These are phyloP conservation scores for Drosophila suzukii DNA, from an alignment of 1,140 invertebrate genomes.

Conservation along the genomic window DNA sequence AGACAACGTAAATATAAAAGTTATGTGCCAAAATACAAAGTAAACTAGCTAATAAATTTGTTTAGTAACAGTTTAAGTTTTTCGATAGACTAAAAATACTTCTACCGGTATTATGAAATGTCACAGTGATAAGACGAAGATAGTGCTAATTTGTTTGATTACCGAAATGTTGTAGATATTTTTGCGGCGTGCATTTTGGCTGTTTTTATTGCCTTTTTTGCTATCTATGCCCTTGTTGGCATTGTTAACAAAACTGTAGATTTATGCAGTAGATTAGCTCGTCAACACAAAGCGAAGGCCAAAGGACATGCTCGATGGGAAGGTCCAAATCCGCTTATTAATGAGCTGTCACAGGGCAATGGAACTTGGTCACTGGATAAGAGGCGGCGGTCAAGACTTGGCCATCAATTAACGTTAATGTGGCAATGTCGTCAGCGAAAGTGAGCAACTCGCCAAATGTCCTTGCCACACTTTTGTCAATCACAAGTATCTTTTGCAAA, in stretches of 20 bases:
- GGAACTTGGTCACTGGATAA: constrained; percentile 2
- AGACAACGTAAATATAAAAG: neutral
- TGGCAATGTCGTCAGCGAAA: constrained; percentile 44
- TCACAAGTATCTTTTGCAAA: constrained; percentile 45
- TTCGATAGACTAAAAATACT: constrained; percentile 4
- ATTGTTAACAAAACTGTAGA: constrained; percentile 78
- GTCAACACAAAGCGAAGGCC: constrained; percentile 57
- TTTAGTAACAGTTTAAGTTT: neutral
- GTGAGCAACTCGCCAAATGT: constrained; percentile 49
- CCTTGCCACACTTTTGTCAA: constrained; percentile 81
- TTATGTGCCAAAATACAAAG: neutral
- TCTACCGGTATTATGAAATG: neutral
- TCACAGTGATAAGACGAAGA: constrained; percentile 14
- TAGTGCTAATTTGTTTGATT: constrained; percentile 14
- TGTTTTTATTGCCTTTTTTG: constrained; percentile 21
- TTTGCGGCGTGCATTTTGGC: constrained; percentile 23
- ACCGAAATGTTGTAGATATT: neutral
- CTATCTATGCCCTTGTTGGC: constrained; percentile 46
- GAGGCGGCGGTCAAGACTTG: constrained; percentile 29
- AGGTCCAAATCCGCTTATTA: constrained; percentile 76
- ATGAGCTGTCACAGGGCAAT: constrained; percentile 66
- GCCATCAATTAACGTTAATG: constrained; percentile 75
- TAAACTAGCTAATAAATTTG: neutral
- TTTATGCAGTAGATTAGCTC: constrained; percentile 79
- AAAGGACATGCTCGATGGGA: constrained; percentile 30